These are phyloP conservation scores for Tipula lateralis DNA, from an alignment of 2,888 invertebrate genomes.

Conservation along the genomic window DNA sequence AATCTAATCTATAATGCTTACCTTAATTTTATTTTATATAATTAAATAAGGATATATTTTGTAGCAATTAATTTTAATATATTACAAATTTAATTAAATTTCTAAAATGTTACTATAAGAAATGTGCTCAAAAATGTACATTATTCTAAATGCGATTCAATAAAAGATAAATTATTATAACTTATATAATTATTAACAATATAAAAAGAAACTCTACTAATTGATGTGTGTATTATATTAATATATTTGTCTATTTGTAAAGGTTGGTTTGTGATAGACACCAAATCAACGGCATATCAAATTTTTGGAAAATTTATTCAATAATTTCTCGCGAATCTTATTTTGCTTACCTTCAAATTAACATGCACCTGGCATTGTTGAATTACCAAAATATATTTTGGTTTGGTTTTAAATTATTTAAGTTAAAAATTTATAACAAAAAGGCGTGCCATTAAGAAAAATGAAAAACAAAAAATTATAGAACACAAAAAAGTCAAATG, in stretches of 20 bases:
- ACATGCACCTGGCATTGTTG: not conserved
- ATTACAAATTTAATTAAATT: not conserved
- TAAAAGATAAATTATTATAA: not conserved
- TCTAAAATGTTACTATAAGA: not conserved
- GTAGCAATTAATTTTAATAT: not conserved
- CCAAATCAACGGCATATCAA: not conserved
- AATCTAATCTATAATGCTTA: not conserved
- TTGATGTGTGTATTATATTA: not conserved
- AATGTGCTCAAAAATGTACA: not conserved
- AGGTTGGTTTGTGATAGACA: not conserved
- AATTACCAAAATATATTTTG: not conserved
- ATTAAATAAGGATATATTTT: not conserved
- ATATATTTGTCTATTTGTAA: too few species aligned
- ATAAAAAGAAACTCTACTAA: not conserved
- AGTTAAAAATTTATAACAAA: not conserved
- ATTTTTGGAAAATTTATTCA: not conserved
- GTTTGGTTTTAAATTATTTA: not conserved
- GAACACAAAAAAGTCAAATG: not conserved
- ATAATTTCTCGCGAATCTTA: not conserved
- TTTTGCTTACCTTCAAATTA: not conserved
- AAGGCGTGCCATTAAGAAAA: not conserved
- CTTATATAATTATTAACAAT: not conserved
- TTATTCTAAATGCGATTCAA: not conserved
- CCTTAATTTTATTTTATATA: not conserved
- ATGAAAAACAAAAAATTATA: not conserved